These are phyloP conservation scores for Drosophila littoralis DNA, from an alignment of 1,140 invertebrate genomes.

Conservation along the genomic window DNA sequence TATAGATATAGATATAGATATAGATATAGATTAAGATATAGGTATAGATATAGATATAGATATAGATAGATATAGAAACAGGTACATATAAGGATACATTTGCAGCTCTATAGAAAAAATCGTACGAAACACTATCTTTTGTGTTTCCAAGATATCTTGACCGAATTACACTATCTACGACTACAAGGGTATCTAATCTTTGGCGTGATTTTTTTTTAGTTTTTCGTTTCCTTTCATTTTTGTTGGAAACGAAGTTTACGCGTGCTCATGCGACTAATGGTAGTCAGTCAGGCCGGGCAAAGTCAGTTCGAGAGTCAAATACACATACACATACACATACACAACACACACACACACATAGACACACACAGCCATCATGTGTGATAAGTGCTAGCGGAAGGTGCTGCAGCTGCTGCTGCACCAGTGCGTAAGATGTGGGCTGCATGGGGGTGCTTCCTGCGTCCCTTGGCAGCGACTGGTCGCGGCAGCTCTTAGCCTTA, in stretches of 20 bases:
- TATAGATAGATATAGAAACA: no score
- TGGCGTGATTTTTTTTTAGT: neutral
- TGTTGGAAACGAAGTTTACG: constrained; percentile 77
- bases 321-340: constrained; percentile 3
- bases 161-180: no score
- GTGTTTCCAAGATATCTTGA: neutral
- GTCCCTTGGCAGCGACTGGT: constrained; percentile 17
- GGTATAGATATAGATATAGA: no score
- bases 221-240: constrained; percentile 35
- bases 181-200: neutral
- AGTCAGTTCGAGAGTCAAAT: constrained; percentile 29
- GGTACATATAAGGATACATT: no score
- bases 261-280: constrained; percentile 74
- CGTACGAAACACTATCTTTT: neutral
- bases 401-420: constrained; percentile 41
- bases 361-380: constrained; percentile 12
- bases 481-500: constrained; percentile 6
- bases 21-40: no score
- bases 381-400: constrained; percentile 51
- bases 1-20: no score
- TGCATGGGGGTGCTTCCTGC: constrained; percentile 28
- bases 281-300: constrained; percentile 60
- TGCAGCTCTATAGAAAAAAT: no score
- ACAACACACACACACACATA: constrained; percentile 38
- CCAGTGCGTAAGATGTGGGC: constrained; percentile 38